Evolutionary conservation across 2,113 vertebrate genomes (phyloP).

Genomic region (Antechinus flavipes): DNA sequence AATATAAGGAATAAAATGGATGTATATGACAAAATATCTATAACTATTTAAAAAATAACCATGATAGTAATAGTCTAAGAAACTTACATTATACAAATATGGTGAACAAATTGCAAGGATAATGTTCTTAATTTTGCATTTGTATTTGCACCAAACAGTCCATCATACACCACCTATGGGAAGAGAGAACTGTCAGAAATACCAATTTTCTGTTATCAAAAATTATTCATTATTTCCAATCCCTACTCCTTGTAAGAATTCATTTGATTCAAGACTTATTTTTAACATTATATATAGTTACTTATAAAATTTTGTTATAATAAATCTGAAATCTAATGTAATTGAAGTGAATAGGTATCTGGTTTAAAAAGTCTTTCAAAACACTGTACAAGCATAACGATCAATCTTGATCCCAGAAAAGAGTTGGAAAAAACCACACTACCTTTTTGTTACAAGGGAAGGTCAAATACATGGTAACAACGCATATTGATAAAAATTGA

Average conservation of each 20-base stretch:
- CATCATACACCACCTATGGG: constrained; percentile 96
- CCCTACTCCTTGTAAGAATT: neutral
- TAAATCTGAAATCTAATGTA: neutral
- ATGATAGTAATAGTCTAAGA: constrained; percentile 4
- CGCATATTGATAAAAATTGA: neutral
- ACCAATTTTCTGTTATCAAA: constrained; percentile 14
- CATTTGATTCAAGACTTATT: neutral
- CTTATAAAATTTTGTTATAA: constrained; percentile 2
- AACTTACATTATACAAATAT: constrained; percentile 98
- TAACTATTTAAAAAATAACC: constrained; percentile 15
- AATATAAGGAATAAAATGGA: constrained; percentile 3
- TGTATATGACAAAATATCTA: constrained; percentile 12
- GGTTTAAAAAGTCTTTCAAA: neutral
- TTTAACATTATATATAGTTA: constrained; percentile 31
- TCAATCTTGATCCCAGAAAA: neutral
- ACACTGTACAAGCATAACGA: neutral
- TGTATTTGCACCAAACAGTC: constrained; percentile 96
- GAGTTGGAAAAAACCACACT: neutral
- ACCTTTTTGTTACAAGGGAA: neutral
- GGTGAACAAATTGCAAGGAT: constrained; percentile 98
- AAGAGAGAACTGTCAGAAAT: constrained; percentile 57
- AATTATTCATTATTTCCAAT: constrained; percentile 31
- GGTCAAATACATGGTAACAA: neutral
- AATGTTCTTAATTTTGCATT: constrained; percentile 96
- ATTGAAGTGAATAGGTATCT: neutral